These are phyloP conservation scores for Pantherophis alleghaniensis DNA, from an alignment of 2,797 vertebrate species.

Conservation along the genomic window DNA sequence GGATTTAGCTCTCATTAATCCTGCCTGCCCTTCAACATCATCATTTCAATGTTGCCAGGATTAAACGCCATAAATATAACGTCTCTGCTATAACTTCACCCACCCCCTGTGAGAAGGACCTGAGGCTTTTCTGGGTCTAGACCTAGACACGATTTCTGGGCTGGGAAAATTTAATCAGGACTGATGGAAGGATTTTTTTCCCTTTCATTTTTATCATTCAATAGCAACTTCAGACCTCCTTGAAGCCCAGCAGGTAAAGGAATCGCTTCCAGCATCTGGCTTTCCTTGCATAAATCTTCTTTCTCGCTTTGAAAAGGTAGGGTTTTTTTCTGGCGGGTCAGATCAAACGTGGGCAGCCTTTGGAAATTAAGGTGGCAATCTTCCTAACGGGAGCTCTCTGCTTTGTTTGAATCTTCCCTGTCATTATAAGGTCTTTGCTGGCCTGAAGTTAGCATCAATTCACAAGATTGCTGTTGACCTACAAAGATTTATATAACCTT, in stretches of 20 bases:
- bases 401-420: background rate
- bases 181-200: conserved; percentile 45
- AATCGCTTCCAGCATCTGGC: background rate
- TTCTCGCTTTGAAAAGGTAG: background rate
- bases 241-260: conserved; percentile 46
- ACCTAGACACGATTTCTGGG: background rate
- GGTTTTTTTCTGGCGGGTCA: background rate
- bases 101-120: background rate
- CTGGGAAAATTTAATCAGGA: background rate
- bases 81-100: background rate
- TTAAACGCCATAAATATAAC: too few species aligned
- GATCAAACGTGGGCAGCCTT: background rate
- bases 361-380: background rate
- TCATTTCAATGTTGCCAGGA: background rate
- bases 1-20: conserved; percentile 7
- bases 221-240: conserved; percentile 39
- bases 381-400: too few species aligned
- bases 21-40: background rate
- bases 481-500: background rate
- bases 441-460: background rate
- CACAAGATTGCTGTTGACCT: background rate
- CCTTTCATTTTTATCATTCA: conserved; percentile 43
- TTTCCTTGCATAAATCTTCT: background rate
- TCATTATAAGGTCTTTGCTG: background rate
- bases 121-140: background rate